Evolutionary conservation across 2,797 vertebrate genomes (phyloP).

Genomic region (Staurois parvus): DNA sequence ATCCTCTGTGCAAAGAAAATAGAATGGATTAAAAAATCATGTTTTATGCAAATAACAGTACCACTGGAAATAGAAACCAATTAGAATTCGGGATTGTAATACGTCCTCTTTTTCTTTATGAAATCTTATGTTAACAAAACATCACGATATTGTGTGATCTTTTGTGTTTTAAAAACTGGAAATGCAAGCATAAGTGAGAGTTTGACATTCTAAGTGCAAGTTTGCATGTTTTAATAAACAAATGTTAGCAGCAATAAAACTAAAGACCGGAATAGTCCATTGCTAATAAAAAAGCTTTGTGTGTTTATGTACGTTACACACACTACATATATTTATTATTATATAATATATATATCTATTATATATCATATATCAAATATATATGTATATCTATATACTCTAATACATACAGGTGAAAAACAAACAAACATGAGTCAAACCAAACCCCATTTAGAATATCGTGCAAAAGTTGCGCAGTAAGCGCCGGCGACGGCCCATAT

Average conservation of each 20-base stretch:
- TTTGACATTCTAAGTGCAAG: constrained; percentile 32
- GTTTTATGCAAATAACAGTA: constrained; percentile 44
- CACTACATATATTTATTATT: too few species aligned
- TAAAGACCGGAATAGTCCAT: too few species aligned
- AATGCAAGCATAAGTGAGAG: constrained; percentile 3
- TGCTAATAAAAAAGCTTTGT: too few species aligned
- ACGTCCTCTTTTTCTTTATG: constrained; percentile 21
- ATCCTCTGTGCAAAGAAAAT: constrained; percentile 27
- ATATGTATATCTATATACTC: too few species aligned
- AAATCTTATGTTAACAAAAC: constrained; percentile 22
- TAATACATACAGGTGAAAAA: too few species aligned
- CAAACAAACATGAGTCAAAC: too few species aligned
- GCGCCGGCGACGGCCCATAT: too few species aligned
- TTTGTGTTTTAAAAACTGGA: constrained; percentile 13
- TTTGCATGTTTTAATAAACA: constrained; percentile 13
- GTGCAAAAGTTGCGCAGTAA: too few species aligned
- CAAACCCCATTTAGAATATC: too few species aligned
- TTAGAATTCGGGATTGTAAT: constrained; percentile 40
- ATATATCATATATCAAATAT: too few species aligned
- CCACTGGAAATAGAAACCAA: constrained; percentile 48
- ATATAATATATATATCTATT: too few species aligned
- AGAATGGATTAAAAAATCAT: constrained; percentile 37
- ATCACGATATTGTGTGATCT: constrained; percentile 37
- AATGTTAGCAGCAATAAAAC: neutral
- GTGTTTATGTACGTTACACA: too few species aligned